Conservation (phyloP, 2,888 invertebrate genomes). For the Rugalucina vietnamica region DNA sequence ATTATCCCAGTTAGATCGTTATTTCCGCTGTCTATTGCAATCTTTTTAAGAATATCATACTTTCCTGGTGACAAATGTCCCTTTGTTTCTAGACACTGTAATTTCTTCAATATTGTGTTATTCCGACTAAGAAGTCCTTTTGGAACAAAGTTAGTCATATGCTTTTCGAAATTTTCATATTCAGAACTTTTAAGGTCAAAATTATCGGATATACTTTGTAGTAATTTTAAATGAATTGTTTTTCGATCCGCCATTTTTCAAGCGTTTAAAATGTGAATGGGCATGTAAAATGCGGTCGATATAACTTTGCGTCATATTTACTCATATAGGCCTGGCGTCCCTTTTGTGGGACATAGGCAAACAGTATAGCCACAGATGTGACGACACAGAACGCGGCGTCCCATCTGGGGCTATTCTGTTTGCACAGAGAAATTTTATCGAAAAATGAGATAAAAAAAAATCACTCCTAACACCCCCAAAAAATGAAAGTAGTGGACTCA, state of each 20-base stretch:
- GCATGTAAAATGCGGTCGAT: too few species aligned
- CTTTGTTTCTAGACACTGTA: neutral
- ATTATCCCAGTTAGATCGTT: neutral
- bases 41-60: neutral
- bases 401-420: too few species aligned
- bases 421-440: too few species aligned
- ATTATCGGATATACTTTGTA: neutral
- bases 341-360: too few species aligned
- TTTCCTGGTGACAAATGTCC: neutral
- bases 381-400: too few species aligned
- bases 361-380: too few species aligned
- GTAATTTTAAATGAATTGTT: neutral
- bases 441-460: too few species aligned
- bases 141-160: neutral
- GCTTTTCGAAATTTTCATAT: neutral
- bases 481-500: too few species aligned
- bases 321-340: too few species aligned
- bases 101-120: neutral
- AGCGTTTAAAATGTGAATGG: too few species aligned
- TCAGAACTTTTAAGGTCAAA: neutral
- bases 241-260: neutral
- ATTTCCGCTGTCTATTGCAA: neutral
- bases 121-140: conserved; percentile 6
- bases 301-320: too few species aligned
- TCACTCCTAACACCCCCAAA: too few species aligned